Percentiles rank a stretch among this genome's conserved stretches.
Conservation (phyloP, 2,797 vertebrate species). For the Eulemur albifrons region DNA sequence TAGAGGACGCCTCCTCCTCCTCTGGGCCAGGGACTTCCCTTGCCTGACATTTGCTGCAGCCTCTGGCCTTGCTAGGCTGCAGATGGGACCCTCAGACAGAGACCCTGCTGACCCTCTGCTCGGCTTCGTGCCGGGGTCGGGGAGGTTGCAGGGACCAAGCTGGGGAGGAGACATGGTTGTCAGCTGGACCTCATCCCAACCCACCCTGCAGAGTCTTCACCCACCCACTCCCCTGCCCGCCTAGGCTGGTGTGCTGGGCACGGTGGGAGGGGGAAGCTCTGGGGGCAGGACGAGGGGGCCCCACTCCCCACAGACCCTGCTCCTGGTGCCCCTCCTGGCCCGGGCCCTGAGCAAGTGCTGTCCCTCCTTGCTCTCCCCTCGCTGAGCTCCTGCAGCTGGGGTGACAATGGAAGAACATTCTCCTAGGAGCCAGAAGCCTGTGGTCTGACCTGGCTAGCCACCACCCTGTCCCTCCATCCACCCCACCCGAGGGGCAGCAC, state of each 20-base stretch:
- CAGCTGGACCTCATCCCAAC: not conserved
- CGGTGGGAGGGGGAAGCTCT: not conserved
- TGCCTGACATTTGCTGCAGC: not conserved
- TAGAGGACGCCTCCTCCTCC: not conserved
- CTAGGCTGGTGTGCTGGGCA: too few species aligned
- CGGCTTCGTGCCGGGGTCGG: accelerated
- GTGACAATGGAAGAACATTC: not conserved
- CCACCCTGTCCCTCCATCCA: not conserved
- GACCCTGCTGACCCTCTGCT: not conserved
- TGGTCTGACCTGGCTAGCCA: not conserved
- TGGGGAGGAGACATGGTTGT: not conserved
- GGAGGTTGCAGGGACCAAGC: not conserved
- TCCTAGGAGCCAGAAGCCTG: not conserved
- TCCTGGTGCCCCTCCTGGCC: not conserved
- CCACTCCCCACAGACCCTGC: too few species aligned
- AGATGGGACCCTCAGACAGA: not conserved
- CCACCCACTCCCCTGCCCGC: accelerated
- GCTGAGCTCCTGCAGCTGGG: not conserved
- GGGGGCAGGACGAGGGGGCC: not conserved
- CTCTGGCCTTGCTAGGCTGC: not conserved
- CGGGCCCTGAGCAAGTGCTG: not conserved
- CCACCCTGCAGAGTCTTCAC: not conserved
- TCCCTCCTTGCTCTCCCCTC: not conserved
- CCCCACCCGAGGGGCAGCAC: not conserved
- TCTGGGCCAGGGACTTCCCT: not conserved